Evolutionary conservation across 92 coral and sea anemone species (phyloP), one percentile per base, ranked within the genome.

Genomic region (Paragorgia papillata): DNA sequence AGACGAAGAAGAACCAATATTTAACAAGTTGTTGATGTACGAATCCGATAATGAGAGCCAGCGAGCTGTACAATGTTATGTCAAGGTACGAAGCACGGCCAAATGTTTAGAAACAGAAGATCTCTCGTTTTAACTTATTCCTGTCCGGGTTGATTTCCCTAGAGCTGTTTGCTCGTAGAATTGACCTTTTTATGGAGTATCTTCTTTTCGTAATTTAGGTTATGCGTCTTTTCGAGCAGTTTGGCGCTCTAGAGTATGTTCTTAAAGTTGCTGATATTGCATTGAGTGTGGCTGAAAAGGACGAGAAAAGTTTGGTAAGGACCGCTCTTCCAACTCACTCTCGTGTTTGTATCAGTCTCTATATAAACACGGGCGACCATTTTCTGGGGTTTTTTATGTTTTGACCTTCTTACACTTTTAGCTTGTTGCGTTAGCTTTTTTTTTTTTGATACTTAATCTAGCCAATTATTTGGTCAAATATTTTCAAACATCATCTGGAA

Each of bases 401-500:
- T 15, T 24, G 7, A 15, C 30, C 9, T 35, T n/a, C n/a, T n/a
- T n/a, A n/a, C n/a, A n/a, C n/a, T n/a, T n/a, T n/a, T n/a, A n/a
- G n/a, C n/a, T n/a, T n/a, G n/a, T n/a, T n/a, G n/a, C 10, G 43
- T 41, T 64, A 26, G 31, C 37, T 39, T 14, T 39, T 30, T 28
- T 18, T 29, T 71, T 5, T 50, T 41, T 61, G 29, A 1, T 68
- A 18, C 7, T 46, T 15, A 9, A 7, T 15, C 14, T 6, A 94
- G 98, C 93, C 97, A 6, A 91, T 90, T 63, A 68, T 94, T 57
- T 94, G 98, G 97, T 88, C 98, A 3, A 94, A 91, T 58, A 94
- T 94, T 56, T 94, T 94, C 75, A 94, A 94, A 57, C 98, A 94
- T 71, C 98, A 91, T 46, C 83, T 94, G 76, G 95, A 94, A 80